Conservation (phyloP, 2,797 vertebrate species). For the Chelon labrosus region DNA sequence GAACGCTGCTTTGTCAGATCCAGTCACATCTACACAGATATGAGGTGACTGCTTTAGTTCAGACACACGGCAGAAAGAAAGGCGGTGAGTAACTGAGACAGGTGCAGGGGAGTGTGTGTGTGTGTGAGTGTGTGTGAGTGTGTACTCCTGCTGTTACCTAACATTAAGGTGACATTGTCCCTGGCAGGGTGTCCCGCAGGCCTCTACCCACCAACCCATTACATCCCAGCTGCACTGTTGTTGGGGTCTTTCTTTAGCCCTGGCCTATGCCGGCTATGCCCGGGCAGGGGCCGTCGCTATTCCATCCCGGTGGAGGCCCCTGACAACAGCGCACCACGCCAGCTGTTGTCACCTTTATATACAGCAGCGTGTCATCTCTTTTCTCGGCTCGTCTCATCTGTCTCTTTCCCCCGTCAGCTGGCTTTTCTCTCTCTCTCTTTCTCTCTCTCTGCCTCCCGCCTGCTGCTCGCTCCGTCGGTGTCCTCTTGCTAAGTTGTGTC, state of each 20-base stretch:
- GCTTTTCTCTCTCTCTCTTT: not conserved
- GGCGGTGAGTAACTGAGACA: conserved; percentile 15
- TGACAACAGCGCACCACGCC: conserved; percentile 67
- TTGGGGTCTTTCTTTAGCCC: conserved; percentile 71
- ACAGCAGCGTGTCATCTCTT: conserved; percentile 65
- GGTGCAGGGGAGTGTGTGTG: conserved; percentile 25
- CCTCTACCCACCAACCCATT: conserved; percentile 36
- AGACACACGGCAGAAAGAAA: conserved; percentile 16
- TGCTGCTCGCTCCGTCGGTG: conserved; percentile 44
- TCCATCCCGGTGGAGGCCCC: conserved; percentile 38
- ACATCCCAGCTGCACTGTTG: conserved; percentile 56
- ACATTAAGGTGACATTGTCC: conserved; percentile 74
- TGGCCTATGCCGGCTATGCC: conserved; percentile 51
- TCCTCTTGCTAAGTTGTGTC: conserved; percentile 31
- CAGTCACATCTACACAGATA: not conserved
- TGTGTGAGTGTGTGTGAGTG: too few relatives aligned
- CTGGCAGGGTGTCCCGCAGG: conserved; percentile 60
- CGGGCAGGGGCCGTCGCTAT: conserved; percentile 60
- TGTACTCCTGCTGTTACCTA: conserved; percentile 55
- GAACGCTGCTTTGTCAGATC: too few relatives aligned
- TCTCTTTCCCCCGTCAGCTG: conserved; percentile 23
- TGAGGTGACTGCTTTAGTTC: not conserved
- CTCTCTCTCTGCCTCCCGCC: conserved; percentile 3
- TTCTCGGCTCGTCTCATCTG: conserved; percentile 57
- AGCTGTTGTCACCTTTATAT: conserved; percentile 75